Conservation (phyloP, 2,888 invertebrate species). For the Falcaria lacertinaria region DNA sequence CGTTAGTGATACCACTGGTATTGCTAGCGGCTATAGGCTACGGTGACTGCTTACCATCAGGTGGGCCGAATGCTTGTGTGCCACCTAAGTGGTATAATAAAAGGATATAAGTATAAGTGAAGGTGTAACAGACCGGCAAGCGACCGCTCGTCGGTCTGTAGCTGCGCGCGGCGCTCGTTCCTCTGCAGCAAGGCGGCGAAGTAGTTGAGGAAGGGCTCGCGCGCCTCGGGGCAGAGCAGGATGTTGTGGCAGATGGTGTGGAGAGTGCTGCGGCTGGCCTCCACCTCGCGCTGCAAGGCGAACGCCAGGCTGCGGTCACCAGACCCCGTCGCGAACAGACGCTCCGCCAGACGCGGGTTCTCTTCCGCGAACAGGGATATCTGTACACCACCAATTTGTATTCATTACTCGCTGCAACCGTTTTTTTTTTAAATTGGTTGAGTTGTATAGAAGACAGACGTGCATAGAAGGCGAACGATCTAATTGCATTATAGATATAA, state of each 20-base stretch:
- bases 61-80: no score
- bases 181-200: constrained; percentile 86
- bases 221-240: constrained; percentile 88
- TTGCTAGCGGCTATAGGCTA: no score
- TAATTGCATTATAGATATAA: no score
- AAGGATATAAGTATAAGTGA: background rate
- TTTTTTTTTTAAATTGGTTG: no score
- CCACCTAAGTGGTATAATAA: no score
- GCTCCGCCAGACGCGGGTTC: constrained; percentile 92
- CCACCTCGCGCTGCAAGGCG: constrained; percentile 88
- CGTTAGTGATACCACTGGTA: no score
- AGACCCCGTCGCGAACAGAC: constrained; percentile 76
- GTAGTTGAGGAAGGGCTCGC: constrained; percentile 89
- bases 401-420: no score
- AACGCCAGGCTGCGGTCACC: constrained; percentile 84
- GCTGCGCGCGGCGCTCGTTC: constrained; percentile 93
- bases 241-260: constrained; percentile 91
- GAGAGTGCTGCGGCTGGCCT: constrained; percentile 86
- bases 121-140: constrained; percentile 80
- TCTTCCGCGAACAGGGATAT: constrained; percentile 95
- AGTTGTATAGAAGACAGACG: no score
- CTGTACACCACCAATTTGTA: constrained; percentile 33
- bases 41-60: no score
- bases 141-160: constrained; percentile 92
- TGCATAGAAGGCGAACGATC: no score